A percentile compares a stretch with the other conserved stretches of the same genome.
Conservation (phyloP, 2,888 invertebrate genomes). For the Aproaerema taeniolella region DNA sequence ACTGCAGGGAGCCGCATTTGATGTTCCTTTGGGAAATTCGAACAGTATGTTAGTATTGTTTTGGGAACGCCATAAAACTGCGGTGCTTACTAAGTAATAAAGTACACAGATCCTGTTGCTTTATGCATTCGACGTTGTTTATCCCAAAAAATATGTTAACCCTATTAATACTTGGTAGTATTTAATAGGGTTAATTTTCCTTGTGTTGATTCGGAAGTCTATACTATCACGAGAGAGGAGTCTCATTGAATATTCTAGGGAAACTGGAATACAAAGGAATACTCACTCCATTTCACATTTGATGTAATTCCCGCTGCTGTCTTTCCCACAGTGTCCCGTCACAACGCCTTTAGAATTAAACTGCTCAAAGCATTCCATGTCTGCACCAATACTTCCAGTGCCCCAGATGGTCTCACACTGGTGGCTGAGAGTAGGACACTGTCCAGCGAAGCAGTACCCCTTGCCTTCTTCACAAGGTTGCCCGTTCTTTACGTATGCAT, state of each 20-base stretch:
- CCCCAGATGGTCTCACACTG: conserved; percentile 98
- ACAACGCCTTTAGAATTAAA: conserved; percentile 97
- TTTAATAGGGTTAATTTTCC: no score
- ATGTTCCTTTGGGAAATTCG: conserved; percentile 88
- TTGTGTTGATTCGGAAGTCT: no score
- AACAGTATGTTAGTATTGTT: no score
- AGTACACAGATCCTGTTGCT: no score
- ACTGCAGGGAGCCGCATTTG: conserved; percentile 95
- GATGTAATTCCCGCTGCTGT: conserved; percentile 83
- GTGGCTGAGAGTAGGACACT: conserved; percentile 90
- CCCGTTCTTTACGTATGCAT: conserved; percentile 96
- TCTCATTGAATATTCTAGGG: no score
- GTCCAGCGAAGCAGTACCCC: conserved; percentile 94
- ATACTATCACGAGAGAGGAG: no score
- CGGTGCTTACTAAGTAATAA: no score
- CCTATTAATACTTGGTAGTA: no score
- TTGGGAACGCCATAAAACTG: no score
- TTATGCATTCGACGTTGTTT: no score
- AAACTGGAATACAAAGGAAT: no score
- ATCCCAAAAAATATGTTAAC: no score
- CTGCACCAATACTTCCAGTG: conserved; percentile 87
- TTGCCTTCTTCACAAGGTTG: conserved; percentile 85
- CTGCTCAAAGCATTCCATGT: conserved; percentile 93
- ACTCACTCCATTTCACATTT: conserved; percentile 93
- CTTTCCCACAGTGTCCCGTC: conserved; percentile 96